Conservation (phyloP, 2,113 vertebrate species). For the Gasterosteus aculeatus region DNA sequence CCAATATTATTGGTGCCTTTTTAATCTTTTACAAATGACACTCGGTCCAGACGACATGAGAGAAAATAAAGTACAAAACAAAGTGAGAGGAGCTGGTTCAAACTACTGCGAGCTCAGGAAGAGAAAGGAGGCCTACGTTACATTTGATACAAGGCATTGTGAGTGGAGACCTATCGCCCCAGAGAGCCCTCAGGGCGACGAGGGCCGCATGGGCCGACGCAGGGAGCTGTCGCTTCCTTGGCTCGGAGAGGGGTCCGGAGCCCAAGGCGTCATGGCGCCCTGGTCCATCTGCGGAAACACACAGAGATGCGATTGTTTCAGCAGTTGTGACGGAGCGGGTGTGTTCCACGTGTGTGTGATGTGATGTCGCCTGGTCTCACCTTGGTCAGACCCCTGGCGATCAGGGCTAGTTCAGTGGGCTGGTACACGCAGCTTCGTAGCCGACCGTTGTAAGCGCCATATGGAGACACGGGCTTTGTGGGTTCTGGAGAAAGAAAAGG, state of each 20-base stretch:
- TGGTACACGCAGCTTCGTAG: slow-evolving; percentile 89
- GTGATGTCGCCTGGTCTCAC: slow-evolving; percentile 38
- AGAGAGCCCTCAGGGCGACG: slow-evolving; percentile 20
- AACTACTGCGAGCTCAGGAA: neutral
- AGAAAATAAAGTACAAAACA: neutral
- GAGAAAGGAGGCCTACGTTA: slow-evolving; percentile 2
- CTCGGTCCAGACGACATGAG: neutral
- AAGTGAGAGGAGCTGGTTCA: neutral
- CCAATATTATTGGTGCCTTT: neutral
- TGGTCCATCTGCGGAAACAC: slow-evolving; percentile 76
- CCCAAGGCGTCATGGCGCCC: slow-evolving; percentile 80
- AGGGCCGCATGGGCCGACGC: slow-evolving; percentile 71
- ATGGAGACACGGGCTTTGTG: slow-evolving; percentile 85
- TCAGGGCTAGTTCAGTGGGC: slow-evolving; percentile 92
- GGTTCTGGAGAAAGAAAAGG: slow-evolving; percentile 59
- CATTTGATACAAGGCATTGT: slow-evolving; percentile 5
- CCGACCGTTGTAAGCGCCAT: slow-evolving; percentile 86
- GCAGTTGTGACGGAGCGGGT: neutral
- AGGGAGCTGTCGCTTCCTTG: slow-evolving; percentile 79
- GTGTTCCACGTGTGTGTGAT: no score
- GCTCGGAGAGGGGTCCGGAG: slow-evolving; percentile 74
- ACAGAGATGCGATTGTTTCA: neutral
- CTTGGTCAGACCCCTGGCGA: slow-evolving; percentile 86
- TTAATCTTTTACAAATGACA: neutral
- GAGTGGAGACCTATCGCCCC: neutral